Conservation (phyloP, 2,113 vertebrate genomes). For the Mobula birostris region DNA sequence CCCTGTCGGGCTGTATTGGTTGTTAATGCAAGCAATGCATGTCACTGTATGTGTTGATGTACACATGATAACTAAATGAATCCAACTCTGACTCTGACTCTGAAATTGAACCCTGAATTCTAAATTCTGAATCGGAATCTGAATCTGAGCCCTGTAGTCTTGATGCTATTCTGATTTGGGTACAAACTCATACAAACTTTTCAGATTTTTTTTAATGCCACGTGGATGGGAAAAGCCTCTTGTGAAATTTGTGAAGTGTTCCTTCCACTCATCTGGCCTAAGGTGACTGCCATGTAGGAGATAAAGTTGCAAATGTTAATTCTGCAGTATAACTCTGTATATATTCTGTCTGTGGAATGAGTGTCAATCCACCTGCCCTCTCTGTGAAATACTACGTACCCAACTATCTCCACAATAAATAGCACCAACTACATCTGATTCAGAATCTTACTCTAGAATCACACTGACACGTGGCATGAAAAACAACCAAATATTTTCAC, state of each 20-base stretch:
- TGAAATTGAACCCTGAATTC: too few species aligned
- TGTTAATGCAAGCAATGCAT: too few species aligned
- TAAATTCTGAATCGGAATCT: too few species aligned
- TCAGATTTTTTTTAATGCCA: background rate
- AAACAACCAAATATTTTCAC: background rate
- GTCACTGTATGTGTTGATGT: too few species aligned
- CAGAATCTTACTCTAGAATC: background rate
- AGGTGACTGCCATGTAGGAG: background rate
- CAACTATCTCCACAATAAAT: background rate
- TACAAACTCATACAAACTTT: background rate
- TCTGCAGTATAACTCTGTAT: background rate
- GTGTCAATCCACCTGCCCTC: background rate
- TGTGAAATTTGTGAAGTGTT: background rate
- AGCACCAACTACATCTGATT: background rate
- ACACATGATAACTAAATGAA: too few species aligned
- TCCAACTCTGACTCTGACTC: too few species aligned
- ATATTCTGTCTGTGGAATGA: background rate
- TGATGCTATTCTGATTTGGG: too few species aligned
- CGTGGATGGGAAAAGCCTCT: background rate
- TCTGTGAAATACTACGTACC: background rate
- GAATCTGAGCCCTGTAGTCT: too few species aligned
- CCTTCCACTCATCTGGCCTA: background rate
- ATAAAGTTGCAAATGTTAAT: background rate
- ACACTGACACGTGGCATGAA: background rate
- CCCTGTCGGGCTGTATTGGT: too few species aligned